Conservation (phyloP, 2,888 invertebrate species). For the Agrypnus murinus region DNA sequence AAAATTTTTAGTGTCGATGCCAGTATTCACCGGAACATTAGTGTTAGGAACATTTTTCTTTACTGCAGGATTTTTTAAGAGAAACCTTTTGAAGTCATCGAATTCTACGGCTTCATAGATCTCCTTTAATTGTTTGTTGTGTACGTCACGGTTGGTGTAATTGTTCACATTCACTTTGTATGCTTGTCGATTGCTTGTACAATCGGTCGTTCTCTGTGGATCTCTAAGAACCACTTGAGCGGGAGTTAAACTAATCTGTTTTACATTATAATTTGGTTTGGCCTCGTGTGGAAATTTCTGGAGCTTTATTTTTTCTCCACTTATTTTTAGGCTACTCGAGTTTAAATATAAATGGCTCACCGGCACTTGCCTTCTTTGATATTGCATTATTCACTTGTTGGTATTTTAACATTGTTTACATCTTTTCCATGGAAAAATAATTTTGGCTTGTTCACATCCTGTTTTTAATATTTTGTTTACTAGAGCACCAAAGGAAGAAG, state of each 20-base stretch:
- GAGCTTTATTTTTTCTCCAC: slow-evolving; percentile 42
- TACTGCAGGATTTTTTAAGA: slow-evolving; percentile 61
- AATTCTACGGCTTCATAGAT: slow-evolving; percentile 78
- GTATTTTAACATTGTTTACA: slow-evolving; percentile 41
- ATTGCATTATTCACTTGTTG: slow-evolving; percentile 44
- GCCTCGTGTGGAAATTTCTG: slow-evolving; percentile 37
- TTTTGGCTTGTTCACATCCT: slow-evolving; percentile 23
- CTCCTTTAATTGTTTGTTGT: slow-evolving; percentile 69
- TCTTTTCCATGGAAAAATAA: slow-evolving; percentile 21
- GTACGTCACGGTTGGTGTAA: slow-evolving; percentile 59
- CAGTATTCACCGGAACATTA: slow-evolving; percentile 4
- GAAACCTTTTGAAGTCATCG: slow-evolving; percentile 78
- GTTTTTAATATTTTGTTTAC: slow-evolving; percentile 21
- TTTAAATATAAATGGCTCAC: slow-evolving; percentile 33
- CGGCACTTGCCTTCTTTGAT: slow-evolving; percentile 30
- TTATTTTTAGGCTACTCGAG: slow-evolving; percentile 41
- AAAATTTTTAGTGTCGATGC: slow-evolving; percentile 51
- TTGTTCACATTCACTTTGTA: slow-evolving; percentile 65
- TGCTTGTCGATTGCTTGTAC: slow-evolving; percentile 29
- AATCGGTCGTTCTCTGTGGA: slow-evolving; percentile 25
- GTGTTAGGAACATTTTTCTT: slow-evolving; percentile 34
- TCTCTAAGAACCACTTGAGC: slow-evolving; percentile 9
- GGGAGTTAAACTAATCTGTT: slow-evolving; percentile 32
- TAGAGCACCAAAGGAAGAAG: slow-evolving; percentile 9
- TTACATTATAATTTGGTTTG: slow-evolving; percentile 47